Conservation (phyloP, 2,797 vertebrate genomes). For the Megaceryle alcyon region DNA sequence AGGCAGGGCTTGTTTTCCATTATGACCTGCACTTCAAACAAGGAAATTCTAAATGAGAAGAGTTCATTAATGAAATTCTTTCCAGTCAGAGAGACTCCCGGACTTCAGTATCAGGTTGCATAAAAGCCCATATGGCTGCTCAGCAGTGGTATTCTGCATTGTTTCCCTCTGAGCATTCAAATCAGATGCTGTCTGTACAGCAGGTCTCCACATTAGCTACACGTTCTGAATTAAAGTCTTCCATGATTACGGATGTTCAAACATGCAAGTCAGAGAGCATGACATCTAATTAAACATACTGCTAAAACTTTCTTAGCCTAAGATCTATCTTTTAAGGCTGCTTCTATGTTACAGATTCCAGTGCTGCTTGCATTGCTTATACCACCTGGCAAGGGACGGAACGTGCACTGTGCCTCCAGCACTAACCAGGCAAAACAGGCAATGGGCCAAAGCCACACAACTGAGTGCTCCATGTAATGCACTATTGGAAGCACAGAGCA, state of each 20-base stretch:
- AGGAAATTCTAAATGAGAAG: neutral
- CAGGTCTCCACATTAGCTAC: neutral
- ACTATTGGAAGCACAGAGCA: neutral
- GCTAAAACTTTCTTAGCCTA: no score
- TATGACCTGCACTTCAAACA: neutral
- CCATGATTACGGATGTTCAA: neutral
- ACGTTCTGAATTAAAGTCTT: neutral
- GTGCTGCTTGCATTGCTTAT: neutral
- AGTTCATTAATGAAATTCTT: neutral
- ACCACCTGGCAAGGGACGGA: neutral
- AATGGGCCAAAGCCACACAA: rapidly evolving
- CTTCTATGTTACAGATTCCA: neutral
- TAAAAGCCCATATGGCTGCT: neutral
- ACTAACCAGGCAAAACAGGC: neutral
- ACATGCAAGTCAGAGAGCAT: neutral
- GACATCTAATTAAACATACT: neutral
- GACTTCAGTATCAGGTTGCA: neutral
- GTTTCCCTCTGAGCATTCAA: neutral
- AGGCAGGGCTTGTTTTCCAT: neutral
- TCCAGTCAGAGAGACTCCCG: neutral
- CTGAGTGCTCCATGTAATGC: rapidly evolving
- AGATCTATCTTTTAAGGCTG: neutral
- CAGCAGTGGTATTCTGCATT: neutral
- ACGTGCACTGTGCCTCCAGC: neutral
- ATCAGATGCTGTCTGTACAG: neutral